Evolutionary conservation across 2,888 invertebrate species (phyloP).

Genomic region (Odiellus spinosus): DNA sequence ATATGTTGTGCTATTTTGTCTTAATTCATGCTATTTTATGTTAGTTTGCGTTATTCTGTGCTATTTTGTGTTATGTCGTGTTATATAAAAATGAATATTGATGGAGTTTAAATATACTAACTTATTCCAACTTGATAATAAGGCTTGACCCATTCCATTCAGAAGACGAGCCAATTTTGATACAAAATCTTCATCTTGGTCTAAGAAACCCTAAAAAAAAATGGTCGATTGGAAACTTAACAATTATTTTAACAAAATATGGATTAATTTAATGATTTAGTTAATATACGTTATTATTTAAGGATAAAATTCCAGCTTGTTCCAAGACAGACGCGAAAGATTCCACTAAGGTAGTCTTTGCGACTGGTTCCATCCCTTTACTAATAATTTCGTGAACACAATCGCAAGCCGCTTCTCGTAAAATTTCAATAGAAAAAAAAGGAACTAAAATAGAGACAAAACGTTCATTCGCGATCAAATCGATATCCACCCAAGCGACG

Average conservation of each 20-base stretch:
- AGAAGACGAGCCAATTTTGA: slow-evolving; percentile 35
- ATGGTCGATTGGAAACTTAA: slow-evolving; percentile 5
- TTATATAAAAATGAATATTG: slow-evolving; percentile 5
- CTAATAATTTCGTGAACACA: slow-evolving; percentile 37
- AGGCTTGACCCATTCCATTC: slow-evolving; percentile 35
- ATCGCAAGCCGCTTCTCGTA: slow-evolving; percentile 36
- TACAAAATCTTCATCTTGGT: slow-evolving; percentile 33
- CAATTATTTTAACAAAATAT: neutral
- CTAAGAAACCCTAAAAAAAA: slow-evolving; percentile 27
- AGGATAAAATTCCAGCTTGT: slow-evolving; percentile 28
- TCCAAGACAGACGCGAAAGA: slow-evolving; percentile 33
- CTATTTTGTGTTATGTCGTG: slow-evolving; percentile 1
- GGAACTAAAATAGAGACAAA: slow-evolving; percentile 36
- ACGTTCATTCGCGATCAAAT: slow-evolving; percentile 39
- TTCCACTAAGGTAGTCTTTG: slow-evolving; percentile 37
- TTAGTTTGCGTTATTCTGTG: too few species aligned
- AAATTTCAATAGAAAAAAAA: slow-evolving; percentile 25
- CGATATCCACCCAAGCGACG: slow-evolving; percentile 42
- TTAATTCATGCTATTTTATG: too few species aligned
- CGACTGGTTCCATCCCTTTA: slow-evolving; percentile 42
- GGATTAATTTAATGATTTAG: too few species aligned
- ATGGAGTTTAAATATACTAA: slow-evolving; percentile 19
- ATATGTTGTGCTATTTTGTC: too few species aligned
- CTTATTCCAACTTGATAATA: slow-evolving; percentile 35
- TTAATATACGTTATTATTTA: too few species aligned